Evolutionary conservation across 2,113 vertebrate species (phyloP).

Genomic region (Circaetus cinerascens): DNA sequence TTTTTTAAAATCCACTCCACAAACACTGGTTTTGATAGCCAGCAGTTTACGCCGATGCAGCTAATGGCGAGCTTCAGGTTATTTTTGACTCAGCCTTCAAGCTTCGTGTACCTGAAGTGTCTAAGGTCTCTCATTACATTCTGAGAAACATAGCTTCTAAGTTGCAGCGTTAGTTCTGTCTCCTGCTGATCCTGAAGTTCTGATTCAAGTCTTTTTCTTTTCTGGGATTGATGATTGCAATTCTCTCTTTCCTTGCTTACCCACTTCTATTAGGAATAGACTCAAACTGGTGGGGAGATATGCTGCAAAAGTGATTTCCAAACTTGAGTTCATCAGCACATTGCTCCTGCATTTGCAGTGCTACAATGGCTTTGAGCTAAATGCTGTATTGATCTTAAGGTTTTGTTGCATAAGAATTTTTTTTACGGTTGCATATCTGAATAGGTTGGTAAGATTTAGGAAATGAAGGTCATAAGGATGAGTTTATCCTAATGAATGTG

Average conservation of each 20-base stretch:
- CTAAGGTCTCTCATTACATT: constrained; percentile 25
- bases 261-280: neutral
- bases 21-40: neutral
- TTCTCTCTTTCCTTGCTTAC: constrained; percentile 33
- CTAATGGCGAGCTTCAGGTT: neutral
- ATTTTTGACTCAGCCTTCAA: constrained; percentile 34
- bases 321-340: neutral
- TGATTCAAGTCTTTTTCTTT: neutral
- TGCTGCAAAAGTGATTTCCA: neutral
- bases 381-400: constrained; percentile 7
- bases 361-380: neutral
- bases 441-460: neutral
- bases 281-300: neutral
- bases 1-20: neutral
- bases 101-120: neutral
- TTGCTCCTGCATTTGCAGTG: neutral
- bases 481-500: neutral
- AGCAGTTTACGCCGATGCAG: neutral
- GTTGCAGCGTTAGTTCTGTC: neutral
- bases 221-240: constrained; percentile 12
- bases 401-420: neutral
- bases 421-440: neutral
- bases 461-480: neutral
- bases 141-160: constrained; percentile 21
- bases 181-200: constrained; percentile 7